Base-by-base conservation (phyloP, 2,797 vertebrate species). In the Lates japonicus region DNA sequence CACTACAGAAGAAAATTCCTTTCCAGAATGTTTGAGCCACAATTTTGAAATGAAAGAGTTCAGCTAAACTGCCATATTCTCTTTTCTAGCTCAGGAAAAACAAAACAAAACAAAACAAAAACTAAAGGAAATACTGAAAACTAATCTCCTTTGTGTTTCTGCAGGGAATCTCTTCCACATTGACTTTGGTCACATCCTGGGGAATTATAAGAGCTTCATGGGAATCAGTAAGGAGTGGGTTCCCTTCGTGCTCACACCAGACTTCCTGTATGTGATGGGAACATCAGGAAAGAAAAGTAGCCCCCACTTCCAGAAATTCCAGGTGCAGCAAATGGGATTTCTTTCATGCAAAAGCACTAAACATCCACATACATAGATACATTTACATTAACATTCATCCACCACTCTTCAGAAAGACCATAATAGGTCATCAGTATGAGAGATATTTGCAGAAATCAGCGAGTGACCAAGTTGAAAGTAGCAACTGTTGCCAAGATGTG, bases 131-230 rank as follows among this genome's bases (percentile, higher is more conserved):
- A 48, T 0, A 16, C 39, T 29, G 5, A 63, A 33, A 19, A 49
- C 0, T 0, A 20, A 19, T 33, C 3, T 13, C 7, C 52, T 76
- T 52, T 65, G 75, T 87, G 42, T 81, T 81, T 33, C 35, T 80
- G 70, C 76, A 99, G 98, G 98, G 80, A 99, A 99, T 85, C 96
- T 99, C 49, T 99, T 99, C 93, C 98, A 99, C 90, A 99, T 99
- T 19, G 98, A 99, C 92, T 99, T 99, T 63, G 98, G 98, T 48
- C 98, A 99, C 94, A 99, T 99, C 95, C 97, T 99, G 94, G 98
- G 98, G 69, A 99, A 99, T 87, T 99, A 99, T 57, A 99, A 99
- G 95, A 99, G 98, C 82, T 99, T 99, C 89, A 95, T 99, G 94
- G 98, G 98, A 80, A 97, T 99, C 93, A 99, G 97, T 91, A 99